Evolutionary conservation across 1,140 invertebrate species (phyloP).

Genomic region (Calycopis cecrops): DNA sequence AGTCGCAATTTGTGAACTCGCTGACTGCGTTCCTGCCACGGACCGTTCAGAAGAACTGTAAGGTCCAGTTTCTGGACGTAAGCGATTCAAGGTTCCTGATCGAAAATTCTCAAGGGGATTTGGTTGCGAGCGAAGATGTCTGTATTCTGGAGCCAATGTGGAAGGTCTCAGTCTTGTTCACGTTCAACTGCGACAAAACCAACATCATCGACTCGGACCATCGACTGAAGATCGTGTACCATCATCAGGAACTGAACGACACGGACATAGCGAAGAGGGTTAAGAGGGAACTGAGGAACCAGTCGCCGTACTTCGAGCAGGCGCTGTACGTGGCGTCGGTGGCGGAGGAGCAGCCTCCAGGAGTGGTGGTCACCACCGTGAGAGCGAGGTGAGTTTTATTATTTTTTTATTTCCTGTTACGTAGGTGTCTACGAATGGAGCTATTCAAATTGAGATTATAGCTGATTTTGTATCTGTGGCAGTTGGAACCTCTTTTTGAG

Average conservation of each 20-base stretch:
- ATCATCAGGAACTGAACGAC: conserved; percentile 87
- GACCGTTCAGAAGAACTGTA: conserved; percentile 83
- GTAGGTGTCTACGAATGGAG: no score
- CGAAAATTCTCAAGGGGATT: conserved; percentile 85
- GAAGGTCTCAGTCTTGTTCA: conserved; percentile 85
- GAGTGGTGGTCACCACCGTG: conserved; percentile 87
- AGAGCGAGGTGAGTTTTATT: conserved; percentile 78
- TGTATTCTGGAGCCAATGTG: conserved; percentile 88
- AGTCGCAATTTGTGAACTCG: conserved; percentile 87
- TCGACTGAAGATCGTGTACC: conserved; percentile 86
- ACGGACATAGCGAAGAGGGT: conserved; percentile 86
- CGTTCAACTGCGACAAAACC: conserved; percentile 78
- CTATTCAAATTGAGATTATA: no score
- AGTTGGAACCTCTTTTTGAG: no score
- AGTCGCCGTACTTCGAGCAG: conserved; percentile 90
- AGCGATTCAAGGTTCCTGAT: conserved; percentile 86
- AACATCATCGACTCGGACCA: conserved; percentile 85
- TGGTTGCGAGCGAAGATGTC: conserved; percentile 86
- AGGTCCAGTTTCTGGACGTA: conserved; percentile 84
- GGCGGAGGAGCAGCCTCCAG: conserved; percentile 91
- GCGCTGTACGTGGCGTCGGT: conserved; percentile 90
- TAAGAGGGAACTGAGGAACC: conserved; percentile 84
- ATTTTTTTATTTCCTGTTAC: no score
- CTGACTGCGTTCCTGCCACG: conserved; percentile 84
- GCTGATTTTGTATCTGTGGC: no score